A percentile compares a stretch with the other conserved stretches of the same genome.
Conservation (phyloP, 2,797 vertebrate genomes). For the Cryptoblepharus egeriae region DNA sequence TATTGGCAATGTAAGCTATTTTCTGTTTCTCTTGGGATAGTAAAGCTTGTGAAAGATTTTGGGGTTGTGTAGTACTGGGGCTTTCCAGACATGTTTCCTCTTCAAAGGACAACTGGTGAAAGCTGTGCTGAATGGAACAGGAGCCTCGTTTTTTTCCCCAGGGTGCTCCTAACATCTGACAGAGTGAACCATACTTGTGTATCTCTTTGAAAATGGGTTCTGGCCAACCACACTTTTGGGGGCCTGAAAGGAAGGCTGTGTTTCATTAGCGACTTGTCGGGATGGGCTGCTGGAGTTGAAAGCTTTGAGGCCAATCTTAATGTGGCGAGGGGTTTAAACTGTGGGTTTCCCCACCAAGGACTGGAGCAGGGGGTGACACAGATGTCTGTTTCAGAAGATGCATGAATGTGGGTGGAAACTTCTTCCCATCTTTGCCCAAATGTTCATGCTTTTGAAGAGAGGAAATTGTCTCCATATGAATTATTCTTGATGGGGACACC, state of each 20-base stretch:
- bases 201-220: constrained; percentile 2
- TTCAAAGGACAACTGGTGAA: neutral
- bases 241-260: constrained; percentile 13
- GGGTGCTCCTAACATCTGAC: neutral
- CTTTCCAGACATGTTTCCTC: neutral
- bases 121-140: neutral
- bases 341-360: neutral
- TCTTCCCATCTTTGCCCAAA: neutral
- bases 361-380: neutral
- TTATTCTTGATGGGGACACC: neutral
- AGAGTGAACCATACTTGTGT: neutral
- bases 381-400: neutral
- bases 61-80: neutral
- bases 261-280: constrained; percentile 3
- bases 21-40: neutral
- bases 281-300: neutral
- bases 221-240: constrained; percentile 3
- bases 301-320: neutral
- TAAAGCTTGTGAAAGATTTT: neutral
- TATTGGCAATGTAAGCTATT: neutral
- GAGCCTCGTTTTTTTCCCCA: neutral
- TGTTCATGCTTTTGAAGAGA: neutral
- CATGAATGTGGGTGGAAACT: neutral
- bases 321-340: neutral
- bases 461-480: neutral